A percentile compares a stretch with the other conserved stretches of the same genome.
These are phyloP conservation scores for Elaphurus davidianus DNA, from an alignment of 2,113 vertebrate species.

Conservation along the genomic window DNA sequence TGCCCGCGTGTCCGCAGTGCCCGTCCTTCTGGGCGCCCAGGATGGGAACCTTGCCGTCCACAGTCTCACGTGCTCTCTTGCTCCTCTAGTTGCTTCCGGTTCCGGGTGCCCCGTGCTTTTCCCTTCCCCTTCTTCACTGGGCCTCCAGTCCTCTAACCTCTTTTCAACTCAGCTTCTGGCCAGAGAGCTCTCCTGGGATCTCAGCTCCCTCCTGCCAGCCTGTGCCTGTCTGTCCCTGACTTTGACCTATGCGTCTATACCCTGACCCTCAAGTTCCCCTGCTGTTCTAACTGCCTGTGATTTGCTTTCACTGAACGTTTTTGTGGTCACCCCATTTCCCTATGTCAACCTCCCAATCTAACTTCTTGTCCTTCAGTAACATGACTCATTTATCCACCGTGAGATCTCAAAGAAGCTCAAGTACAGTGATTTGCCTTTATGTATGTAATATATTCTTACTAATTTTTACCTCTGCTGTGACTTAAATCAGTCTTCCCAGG, in stretches of 20 bases:
- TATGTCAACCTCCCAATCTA: background rate
- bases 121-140: background rate
- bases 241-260: background rate
- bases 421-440: background rate
- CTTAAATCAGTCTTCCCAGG: background rate
- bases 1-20: rapidly evolving
- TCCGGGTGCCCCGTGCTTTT: background rate
- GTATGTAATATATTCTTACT: background rate
- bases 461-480: no score
- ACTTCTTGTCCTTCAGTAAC: background rate
- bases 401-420: background rate
- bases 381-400: background rate
- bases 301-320: background rate
- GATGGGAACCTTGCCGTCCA: background rate
- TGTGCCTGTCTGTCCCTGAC: background rate
- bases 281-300: background rate
- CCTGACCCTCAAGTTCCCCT: background rate
- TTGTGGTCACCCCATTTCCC: background rate
- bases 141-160: background rate
- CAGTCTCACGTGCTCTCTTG: background rate
- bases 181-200: background rate
- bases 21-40: no score
- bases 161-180: background rate
- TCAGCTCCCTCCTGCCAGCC: background rate
- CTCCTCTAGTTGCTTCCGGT: background rate